A percentile compares a stretch with the other conserved stretches of the same genome.
Conservation (phyloP, 2,113 vertebrate species). For the Tragelaphus strepsiceros region DNA sequence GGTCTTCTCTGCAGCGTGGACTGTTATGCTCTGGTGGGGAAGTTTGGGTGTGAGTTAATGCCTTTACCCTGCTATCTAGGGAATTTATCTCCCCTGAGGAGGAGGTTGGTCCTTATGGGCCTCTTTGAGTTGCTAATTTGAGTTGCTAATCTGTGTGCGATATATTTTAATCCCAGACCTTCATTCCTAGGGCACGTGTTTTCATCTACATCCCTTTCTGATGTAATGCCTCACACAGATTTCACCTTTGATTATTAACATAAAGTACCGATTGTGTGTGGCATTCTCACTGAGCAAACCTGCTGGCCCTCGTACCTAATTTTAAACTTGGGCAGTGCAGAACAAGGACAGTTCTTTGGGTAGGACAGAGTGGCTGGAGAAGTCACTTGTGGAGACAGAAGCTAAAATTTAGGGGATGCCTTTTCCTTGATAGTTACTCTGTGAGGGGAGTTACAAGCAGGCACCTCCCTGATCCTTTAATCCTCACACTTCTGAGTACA, state of each 20-base stretch:
- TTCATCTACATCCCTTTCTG: neutral
- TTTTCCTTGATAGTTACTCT: neutral
- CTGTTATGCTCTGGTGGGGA: neutral
- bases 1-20: neutral
- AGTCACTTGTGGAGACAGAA: neutral
- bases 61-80: neutral
- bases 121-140: neutral
- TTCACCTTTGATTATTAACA: neutral
- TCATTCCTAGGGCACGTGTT: neutral
- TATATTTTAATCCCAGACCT: neutral
- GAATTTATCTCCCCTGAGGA: neutral
- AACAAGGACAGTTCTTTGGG: neutral
- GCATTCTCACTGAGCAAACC: neutral
- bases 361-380: neutral
- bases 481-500: neutral
- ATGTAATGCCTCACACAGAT: neutral
- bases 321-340: neutral
- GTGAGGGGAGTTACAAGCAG: neutral
- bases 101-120: neutral
- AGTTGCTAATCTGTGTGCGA: neutral
- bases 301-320: neutral
- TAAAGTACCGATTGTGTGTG: neutral
- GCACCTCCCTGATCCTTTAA: slow-evolving; percentile 9
- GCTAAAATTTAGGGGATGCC: neutral
- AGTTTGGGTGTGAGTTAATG: neutral